phyloP scores from a whole-genome alignment of 2,797 vertebrate genomes.

The Clangula hyemalis region DNA sequence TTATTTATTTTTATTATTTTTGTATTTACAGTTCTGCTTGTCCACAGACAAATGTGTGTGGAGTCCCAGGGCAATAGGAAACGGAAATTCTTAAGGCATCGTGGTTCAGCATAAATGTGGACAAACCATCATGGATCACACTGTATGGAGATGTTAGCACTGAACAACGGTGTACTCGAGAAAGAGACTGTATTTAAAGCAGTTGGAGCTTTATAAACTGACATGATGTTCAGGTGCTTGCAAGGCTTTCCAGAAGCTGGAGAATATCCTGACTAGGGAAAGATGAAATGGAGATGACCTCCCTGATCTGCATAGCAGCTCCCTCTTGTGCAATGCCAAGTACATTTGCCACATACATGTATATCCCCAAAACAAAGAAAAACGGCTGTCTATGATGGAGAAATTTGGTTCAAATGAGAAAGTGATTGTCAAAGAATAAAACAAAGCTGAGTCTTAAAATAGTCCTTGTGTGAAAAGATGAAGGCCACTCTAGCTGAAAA shows the following conservation, averaged over 20 bases:
- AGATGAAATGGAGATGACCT: background rate
- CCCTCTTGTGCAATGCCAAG: background rate
- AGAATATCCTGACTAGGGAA: background rate
- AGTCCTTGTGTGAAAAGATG: background rate
- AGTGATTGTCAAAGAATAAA: background rate
- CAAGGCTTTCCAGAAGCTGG: background rate
- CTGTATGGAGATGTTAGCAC: rapidly evolving
- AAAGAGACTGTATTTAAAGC: background rate
- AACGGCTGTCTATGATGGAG: background rate
- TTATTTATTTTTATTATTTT: background rate
- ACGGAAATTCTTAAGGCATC: background rate
- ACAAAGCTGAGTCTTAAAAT: background rate
- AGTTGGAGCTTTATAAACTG: background rate
- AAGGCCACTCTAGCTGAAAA: background rate
- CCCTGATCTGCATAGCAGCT: background rate
- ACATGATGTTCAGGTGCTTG: rapidly evolving
- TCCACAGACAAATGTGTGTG: background rate
- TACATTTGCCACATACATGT: background rate
- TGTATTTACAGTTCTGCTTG: background rate
- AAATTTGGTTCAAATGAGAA: background rate
- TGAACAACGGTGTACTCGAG: rapidly evolving
- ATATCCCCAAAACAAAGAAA: background rate
- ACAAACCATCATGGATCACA: rapidly evolving
- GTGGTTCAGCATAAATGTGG: rapidly evolving
- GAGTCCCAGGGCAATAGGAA: background rate